Evolutionary conservation across 2,113 vertebrate genomes (phyloP).

Genomic region (Sceloporus undulatus): DNA sequence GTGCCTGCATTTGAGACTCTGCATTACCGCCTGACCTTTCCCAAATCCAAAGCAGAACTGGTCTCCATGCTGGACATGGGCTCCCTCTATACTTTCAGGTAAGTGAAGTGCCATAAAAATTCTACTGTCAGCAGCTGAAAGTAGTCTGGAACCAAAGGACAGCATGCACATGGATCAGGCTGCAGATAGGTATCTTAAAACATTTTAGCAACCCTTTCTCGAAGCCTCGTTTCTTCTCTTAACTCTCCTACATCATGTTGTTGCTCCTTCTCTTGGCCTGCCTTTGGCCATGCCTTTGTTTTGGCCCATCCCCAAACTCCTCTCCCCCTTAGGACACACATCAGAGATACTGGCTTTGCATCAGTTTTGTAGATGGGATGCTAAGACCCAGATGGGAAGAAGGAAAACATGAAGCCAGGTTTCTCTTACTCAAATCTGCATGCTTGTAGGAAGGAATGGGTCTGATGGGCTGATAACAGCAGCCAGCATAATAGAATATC

Average conservation of each 20-base stretch:
- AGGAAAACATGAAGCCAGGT: not conserved
- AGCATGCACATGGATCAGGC: too few relatives aligned
- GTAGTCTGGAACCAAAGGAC: too few relatives aligned
- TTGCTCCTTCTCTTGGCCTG: not conserved
- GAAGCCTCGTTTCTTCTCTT: not conserved
- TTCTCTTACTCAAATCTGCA: not conserved
- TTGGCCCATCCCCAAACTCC: not conserved
- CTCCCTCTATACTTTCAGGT: slow-evolving; percentile 96
- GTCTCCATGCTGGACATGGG: slow-evolving; percentile 95
- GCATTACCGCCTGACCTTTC: slow-evolving; percentile 92
- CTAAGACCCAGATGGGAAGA: not conserved
- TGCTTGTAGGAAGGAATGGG: not conserved
- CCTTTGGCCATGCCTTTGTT: not conserved
- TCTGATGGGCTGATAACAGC: not conserved
- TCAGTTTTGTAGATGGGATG: not conserved
- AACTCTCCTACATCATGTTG: not conserved
- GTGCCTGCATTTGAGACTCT: slow-evolving; percentile 95
- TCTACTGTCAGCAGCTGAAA: fast-evolving
- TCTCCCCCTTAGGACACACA: too few relatives aligned
- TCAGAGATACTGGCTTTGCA: not conserved
- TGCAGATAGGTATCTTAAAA: not conserved
- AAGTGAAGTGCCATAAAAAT: not conserved
- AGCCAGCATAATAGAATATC: not conserved
- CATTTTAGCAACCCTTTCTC: not conserved
- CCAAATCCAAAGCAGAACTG: slow-evolving; percentile 95